Conservation (phyloP, 2,888 invertebrate genomes). For the Microdon myrmicae region DNA sequence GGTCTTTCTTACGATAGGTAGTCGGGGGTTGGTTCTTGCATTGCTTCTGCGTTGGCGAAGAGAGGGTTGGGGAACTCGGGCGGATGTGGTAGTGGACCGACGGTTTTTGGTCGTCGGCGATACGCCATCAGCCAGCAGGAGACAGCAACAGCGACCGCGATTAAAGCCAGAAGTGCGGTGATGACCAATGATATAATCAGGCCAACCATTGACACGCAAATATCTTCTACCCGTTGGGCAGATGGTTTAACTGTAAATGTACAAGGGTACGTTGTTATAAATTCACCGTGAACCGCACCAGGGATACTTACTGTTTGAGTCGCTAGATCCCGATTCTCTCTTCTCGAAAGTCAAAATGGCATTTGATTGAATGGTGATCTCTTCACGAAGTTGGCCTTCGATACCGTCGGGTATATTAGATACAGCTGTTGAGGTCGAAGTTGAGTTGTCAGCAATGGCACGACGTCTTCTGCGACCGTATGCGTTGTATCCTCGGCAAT, state of each 20-base stretch:
- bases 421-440: conserved; percentile 69
- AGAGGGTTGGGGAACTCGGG: conserved; percentile 95
- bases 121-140: conserved; percentile 97
- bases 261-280: conserved; percentile 1
- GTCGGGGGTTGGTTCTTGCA: conserved; percentile 85
- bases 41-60: conserved; percentile 84
- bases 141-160: conserved; percentile 93
- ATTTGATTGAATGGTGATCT: conserved; percentile 92
- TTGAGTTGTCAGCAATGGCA: conserved; percentile 67
- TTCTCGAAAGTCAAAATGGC: conserved; percentile 89
- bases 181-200: conserved; percentile 92
- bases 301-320: conserved; percentile 75
- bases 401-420: conserved; percentile 71
- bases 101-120: conserved; percentile 84
- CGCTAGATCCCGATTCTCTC: conserved; percentile 82
- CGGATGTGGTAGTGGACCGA: conserved; percentile 92
- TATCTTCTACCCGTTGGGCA: conserved; percentile 77
- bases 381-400: conserved; percentile 88
- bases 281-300: background rate
- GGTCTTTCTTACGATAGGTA: conserved; percentile 71
- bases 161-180: conserved; percentile 89
- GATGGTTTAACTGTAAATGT: conserved; percentile 64
- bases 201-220: conserved; percentile 93
- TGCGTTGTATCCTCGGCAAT: conserved; percentile 90
- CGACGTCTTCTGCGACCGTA: conserved; percentile 84